phyloP scores from a whole-genome alignment of 2,113 vertebrate genomes.

The Nothoprocta pentlandii region DNA sequence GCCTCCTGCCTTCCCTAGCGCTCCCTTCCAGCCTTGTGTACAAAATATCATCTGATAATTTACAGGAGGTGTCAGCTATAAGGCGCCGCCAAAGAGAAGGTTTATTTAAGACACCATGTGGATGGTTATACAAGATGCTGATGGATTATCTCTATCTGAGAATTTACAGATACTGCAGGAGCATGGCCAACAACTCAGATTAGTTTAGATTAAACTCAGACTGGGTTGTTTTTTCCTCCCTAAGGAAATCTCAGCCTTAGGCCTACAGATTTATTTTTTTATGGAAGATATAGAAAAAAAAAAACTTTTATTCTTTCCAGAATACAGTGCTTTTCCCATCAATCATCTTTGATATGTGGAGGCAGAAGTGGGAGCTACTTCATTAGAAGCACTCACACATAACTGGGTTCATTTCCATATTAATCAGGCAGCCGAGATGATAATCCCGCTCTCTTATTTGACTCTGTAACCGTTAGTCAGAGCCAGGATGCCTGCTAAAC shows the following conservation, averaged over 20 bases:
- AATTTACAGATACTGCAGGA: constrained; percentile 69
- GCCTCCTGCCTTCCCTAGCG: not conserved
- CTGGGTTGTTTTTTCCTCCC: constrained; percentile 38
- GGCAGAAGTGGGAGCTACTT: constrained; percentile 75
- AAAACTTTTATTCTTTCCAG: constrained; percentile 44
- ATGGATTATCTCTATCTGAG: constrained; percentile 64
- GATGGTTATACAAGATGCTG: constrained; percentile 56
- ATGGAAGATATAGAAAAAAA: constrained; percentile 11
- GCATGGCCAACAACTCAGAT: constrained; percentile 54
- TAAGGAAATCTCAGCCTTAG: constrained; percentile 48
- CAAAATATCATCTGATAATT: constrained; percentile 14
- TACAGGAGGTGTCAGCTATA: constrained; percentile 44
- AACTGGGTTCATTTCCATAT: constrained; percentile 80
- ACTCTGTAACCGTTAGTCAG: constrained; percentile 72
- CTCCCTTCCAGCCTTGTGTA: not conserved
- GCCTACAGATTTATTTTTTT: constrained; percentile 20
- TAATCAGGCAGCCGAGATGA: constrained; percentile 79
- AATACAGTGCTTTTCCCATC: constrained; percentile 67
- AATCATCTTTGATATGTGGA: constrained; percentile 67
- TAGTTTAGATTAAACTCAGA: constrained; percentile 64
- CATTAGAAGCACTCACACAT: constrained; percentile 76
- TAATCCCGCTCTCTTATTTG: constrained; percentile 72
- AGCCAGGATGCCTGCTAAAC: constrained; percentile 62
- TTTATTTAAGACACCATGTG: constrained; percentile 58
- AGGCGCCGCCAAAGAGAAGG: constrained; percentile 20